These are phyloP conservation scores for Mirza zaza DNA, from an alignment of 2,113 vertebrate genomes.

Conservation along the genomic window DNA sequence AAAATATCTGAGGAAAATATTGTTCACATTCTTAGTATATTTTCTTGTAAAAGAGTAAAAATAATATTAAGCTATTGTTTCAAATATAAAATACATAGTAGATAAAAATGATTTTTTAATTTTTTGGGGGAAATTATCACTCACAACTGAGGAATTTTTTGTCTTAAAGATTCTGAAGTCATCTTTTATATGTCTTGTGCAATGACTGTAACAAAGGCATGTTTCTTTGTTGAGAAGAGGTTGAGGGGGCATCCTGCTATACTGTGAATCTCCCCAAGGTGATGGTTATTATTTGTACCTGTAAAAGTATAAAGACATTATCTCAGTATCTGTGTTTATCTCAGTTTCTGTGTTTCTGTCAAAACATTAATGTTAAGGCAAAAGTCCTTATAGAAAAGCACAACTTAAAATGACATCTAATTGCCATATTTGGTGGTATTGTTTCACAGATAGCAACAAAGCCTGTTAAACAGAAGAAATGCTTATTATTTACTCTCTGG, in stretches of 20 bases:
- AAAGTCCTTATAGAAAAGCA: not conserved
- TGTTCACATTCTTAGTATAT: not conserved
- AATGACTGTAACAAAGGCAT: not conserved
- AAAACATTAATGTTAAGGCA: not conserved
- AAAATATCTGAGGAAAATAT: not conserved
- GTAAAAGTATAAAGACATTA: not conserved
- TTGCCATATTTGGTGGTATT: not conserved
- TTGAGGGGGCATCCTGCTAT: not conserved
- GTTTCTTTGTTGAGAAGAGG: not conserved
- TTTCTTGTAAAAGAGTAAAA: not conserved
- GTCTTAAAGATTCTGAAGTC: not conserved
- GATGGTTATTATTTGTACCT: not conserved
- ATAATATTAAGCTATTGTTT: not conserved
- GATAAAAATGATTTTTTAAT: not conserved
- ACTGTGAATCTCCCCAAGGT: not conserved
- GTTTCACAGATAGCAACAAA: not conserved
- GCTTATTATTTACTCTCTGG: not conserved
- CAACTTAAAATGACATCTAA: not conserved
- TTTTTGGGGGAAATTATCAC: constrained; percentile 14
- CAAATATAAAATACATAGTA: not conserved
- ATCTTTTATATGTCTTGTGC: constrained; percentile 12
- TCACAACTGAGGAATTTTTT: not conserved
- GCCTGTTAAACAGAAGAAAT: not conserved
- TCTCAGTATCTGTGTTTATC: not conserved
- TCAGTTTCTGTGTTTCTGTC: not conserved